Percentiles rank a stretch among this genome's conserved stretches.
Evolutionary conservation across 2,888 invertebrate species (phyloP).

Genomic region (Alsophila aescularia): DNA sequence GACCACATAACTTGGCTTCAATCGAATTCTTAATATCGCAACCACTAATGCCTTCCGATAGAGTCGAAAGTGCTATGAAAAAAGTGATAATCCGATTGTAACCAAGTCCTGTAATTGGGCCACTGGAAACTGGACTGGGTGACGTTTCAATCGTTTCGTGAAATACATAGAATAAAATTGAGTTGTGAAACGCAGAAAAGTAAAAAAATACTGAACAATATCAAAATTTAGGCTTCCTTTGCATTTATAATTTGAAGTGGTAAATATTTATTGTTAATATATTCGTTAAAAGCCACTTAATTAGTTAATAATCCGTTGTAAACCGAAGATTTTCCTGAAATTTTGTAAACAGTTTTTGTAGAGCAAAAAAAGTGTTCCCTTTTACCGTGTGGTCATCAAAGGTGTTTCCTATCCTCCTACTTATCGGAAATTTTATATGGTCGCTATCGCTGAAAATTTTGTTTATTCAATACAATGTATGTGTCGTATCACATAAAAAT

Average conservation of each 20-base stretch:
- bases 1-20: too few relatives aligned
- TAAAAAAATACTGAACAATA: not conserved
- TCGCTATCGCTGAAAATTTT: not conserved
- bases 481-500: conserved; percentile 1
- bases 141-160: conserved; percentile 10
- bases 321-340: not conserved
- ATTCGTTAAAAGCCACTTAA: not conserved
- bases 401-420: not conserved
- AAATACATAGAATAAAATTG: not conserved
- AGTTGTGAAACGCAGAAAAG: conserved; percentile 10
- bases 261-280: conserved; percentile 2
- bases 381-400: too few relatives aligned
- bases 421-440: not conserved
- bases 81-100: too few relatives aligned
- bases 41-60: too few relatives aligned
- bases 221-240: conserved; percentile 1
- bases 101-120: not conserved
- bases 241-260: conserved; percentile 14
- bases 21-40: too few relatives aligned
- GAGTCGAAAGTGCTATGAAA: too few relatives aligned
- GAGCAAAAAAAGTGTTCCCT: not conserved
- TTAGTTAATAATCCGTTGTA: not conserved
- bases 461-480: not conserved
- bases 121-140: not conserved
- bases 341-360: conserved; percentile 5